Evolutionary conservation across 2,888 invertebrate genomes (phyloP).

Genomic region (Tortrix viridana): DNA sequence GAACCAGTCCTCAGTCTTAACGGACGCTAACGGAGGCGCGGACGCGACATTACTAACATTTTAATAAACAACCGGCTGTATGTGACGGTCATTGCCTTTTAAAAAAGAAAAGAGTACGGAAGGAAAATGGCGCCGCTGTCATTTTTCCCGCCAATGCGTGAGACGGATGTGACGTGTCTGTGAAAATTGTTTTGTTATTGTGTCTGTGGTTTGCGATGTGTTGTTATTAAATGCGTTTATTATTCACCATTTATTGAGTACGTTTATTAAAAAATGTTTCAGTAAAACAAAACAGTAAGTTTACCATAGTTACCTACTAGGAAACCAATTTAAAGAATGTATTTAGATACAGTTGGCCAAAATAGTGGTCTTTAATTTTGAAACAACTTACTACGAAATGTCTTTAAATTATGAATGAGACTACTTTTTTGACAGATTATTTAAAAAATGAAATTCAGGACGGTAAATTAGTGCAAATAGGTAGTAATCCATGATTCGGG

Average conservation of each 20-base stretch:
- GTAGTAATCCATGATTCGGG: no score
- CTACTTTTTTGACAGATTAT: no score
- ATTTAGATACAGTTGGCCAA: no score
- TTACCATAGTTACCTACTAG: no score
- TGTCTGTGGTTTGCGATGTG: slow-evolving; percentile 24
- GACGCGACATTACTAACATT: slow-evolving; percentile 47
- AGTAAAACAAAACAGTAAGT: no score
- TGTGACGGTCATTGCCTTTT: slow-evolving; percentile 9
- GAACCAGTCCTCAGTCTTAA: slow-evolving; percentile 47
- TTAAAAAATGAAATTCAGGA: no score
- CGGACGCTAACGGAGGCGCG: slow-evolving; percentile 54
- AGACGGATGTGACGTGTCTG: slow-evolving; percentile 30
- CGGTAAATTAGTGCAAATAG: no score
- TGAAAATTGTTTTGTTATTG: slow-evolving; percentile 25
- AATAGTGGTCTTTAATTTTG: no score
- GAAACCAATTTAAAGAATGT: no score
- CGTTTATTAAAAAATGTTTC: no score
- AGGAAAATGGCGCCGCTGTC: slow-evolving; percentile 46
- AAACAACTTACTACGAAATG: no score
- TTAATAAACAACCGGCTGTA: slow-evolving; percentile 25
- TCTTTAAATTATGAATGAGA: no score
- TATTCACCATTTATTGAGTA: neutral
- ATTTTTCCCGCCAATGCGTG: slow-evolving; percentile 44
- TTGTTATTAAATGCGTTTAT: slow-evolving; percentile 14
- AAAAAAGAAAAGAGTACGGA: slow-evolving; percentile 7